phyloP scores from a whole-genome alignment of 2,888 invertebrate species.

The Tetragonisca angustula region DNA sequence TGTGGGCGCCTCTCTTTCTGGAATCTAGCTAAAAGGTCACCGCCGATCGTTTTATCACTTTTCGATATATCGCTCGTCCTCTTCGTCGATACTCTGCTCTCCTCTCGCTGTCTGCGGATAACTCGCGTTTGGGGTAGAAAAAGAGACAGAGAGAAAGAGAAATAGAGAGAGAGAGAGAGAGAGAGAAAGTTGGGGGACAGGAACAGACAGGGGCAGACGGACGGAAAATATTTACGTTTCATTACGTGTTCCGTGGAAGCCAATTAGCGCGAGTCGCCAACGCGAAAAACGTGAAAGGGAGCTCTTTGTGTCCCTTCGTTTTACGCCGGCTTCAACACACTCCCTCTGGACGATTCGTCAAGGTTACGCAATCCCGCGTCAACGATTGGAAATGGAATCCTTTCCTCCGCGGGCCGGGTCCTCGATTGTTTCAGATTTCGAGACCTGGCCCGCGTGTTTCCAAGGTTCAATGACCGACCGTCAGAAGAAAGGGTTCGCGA shows the following conservation, averaged over 20 bases:
- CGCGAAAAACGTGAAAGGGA: conserved; percentile 35
- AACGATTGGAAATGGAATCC: conserved; percentile 14
- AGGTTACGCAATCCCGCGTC: conserved; percentile 7
- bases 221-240: conserved; percentile 58
- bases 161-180: background rate
- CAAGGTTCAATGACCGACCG: background rate
- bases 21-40: conserved; percentile 62
- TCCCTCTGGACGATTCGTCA: background rate
- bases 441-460: background rate
- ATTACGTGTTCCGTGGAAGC: conserved; percentile 47
- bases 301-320: conserved; percentile 22
- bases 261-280: conserved; percentile 45
- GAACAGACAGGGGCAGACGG: conserved; percentile 29
- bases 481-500: background rate
- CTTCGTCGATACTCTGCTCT: background rate
- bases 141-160: background rate
- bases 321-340: background rate
- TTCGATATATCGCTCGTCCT: conserved; percentile 34
- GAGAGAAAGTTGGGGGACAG: conserved; percentile 6
- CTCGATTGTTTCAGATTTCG: conserved; percentile 13
- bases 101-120: background rate
- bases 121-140: background rate
- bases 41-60: conserved; percentile 40
- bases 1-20: conserved; percentile 67
- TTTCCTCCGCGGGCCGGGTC: background rate